Base-by-base conservation (phyloP, 2,888 invertebrate species). In the Eupithecia centaureata region DNA sequence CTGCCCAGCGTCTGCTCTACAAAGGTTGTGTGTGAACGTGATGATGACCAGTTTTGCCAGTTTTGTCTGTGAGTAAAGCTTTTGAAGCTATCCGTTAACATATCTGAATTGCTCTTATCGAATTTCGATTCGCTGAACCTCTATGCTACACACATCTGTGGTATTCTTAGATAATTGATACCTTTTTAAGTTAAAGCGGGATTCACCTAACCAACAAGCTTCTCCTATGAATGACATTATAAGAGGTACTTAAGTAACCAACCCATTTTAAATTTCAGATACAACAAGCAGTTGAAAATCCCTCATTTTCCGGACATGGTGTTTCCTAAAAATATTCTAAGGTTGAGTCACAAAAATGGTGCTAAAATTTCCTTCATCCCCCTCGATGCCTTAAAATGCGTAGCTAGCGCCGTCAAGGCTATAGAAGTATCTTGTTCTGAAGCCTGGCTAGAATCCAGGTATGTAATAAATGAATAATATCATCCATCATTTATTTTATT, bases 221-320 rank as follows among this genome's bases (percentile, higher is more conserved):
- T 38, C n/a, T n/a, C n/a, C n/a, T n/a, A 0, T 38, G n/a, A n/a
- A n/a, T n/a, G 7, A 38, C 4, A 4, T 15, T 35, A 3, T 15
- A 35, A 15, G 1, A n/a, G 15, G 15, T 1, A n/a, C n/a, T n/a
- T n/a, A 42, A 42, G 2, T 18, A 42, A 42, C 10, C 18, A 33
- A 13, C 32, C 5, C 56, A 42, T 32, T 28, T 64, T 63, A 66
- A 71, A 78, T 92, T 94, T 63, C 85, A 97, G 97, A 77, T 98
- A 96, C 82, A 95, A 94, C 63, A 94, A 94, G 76, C 94, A 96
- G 47, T 88, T 98, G 68, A 94, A 95, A 67, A 94, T 99, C 76
- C 98, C 98, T n/a, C 98, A 98, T 85, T 94, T 98, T 79, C 99
- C 99, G 5, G 99, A 99, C 84, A 99, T 99, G 99, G 97, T 99